Conservation (phyloP, 2,888 invertebrate species). For the Bruchidius siliquastri region DNA sequence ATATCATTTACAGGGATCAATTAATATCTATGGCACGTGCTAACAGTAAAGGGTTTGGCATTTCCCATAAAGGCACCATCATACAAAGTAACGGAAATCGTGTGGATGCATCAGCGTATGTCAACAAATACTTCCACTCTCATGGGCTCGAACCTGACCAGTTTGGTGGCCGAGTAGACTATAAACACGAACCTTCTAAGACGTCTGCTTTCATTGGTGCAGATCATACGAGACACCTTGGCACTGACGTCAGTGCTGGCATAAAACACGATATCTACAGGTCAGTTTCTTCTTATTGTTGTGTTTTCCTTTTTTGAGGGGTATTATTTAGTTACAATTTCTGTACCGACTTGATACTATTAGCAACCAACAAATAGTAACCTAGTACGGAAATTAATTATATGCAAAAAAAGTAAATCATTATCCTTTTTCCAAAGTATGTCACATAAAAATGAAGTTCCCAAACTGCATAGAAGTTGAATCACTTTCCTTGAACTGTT, state of each 20-base stretch:
- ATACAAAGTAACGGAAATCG: conserved; percentile 24
- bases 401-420: too few relatives aligned
- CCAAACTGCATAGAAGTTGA: too few relatives aligned
- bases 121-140: conserved; percentile 26
- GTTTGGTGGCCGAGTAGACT: conserved; percentile 29
- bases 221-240: conserved; percentile 23
- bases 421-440: too few relatives aligned
- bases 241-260: conserved; percentile 29
- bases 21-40: neutral
- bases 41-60: conserved; percentile 7
- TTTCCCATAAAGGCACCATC: conserved; percentile 27
- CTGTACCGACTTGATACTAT: too few relatives aligned
- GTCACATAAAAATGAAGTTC: too few relatives aligned
- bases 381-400: too few relatives aligned
- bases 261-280: conserved; percentile 26
- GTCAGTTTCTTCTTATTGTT: too few relatives aligned
- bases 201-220: conserved; percentile 26
- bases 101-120: conserved; percentile 28
- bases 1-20: neutral
- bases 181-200: conserved; percentile 28
- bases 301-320: too few relatives aligned
- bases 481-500: too few relatives aligned
- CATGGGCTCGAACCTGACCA: conserved; percentile 27
- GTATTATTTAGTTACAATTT: too few relatives aligned
- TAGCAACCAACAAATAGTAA: too few relatives aligned